phyloP scores from a whole-genome alignment of 2,888 invertebrate species.

The Eurytoma adleriae region DNA sequence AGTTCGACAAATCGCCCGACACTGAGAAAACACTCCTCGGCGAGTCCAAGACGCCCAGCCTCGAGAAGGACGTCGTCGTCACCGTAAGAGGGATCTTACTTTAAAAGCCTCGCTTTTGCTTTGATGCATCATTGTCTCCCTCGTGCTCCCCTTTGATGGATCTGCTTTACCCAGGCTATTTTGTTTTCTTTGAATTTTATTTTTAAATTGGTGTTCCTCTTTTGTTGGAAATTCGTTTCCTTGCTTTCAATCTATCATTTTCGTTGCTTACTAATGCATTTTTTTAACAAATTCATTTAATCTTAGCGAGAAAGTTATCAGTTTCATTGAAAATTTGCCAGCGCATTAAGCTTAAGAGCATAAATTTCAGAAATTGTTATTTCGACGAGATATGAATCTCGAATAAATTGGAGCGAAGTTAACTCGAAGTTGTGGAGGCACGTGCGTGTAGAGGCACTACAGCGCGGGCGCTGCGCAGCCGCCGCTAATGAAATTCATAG shows the following conservation, averaged over 20 bases:
- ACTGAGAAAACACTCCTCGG: conserved; percentile 70
- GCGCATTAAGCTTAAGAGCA: no score
- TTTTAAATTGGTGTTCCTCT: no score
- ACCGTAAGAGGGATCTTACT: conserved; percentile 59
- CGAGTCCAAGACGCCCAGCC: conserved; percentile 65
- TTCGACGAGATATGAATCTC: conserved; percentile 1
- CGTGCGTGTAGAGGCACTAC: not conserved
- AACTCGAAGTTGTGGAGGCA: not conserved
- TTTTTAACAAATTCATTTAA: no score
- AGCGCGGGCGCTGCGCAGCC: not conserved
- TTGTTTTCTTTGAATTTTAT: no score
- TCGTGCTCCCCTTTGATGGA: no score
- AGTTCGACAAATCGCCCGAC: conserved; percentile 74
- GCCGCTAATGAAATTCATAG: conserved; percentile 46
- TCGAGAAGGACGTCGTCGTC: conserved; percentile 65
- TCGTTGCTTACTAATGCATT: no score
- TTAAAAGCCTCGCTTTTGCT: not conserved
- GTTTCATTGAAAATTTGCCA: no score
- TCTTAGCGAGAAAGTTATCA: no score
- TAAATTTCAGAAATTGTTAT: no score
- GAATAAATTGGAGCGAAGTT: conserved; percentile 1
- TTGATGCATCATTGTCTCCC: not conserved
- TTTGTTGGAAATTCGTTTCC: no score
- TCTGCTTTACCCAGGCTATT: no score
- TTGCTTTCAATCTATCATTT: no score